Conservation (phyloP, 2,113 vertebrate species). For the Bucco capensis region DNA sequence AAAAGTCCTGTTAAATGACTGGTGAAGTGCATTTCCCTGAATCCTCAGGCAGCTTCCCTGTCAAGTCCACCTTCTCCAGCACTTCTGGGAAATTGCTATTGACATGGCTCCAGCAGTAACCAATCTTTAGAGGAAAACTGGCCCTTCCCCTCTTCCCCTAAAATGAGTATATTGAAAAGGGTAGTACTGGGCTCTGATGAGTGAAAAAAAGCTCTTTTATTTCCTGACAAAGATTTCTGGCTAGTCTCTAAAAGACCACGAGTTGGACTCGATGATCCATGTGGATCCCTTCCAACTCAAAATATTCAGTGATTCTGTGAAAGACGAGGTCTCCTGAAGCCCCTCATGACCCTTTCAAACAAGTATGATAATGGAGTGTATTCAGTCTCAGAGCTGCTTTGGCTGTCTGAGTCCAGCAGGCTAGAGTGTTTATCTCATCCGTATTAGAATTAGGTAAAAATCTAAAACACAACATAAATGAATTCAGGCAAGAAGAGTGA, state of each 20-base stretch:
- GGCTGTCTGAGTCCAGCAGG: background rate
- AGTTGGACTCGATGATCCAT: too few species aligned
- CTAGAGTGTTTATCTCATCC: slow-evolving; percentile 26
- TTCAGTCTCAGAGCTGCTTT: slow-evolving; percentile 49
- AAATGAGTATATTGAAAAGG: slow-evolving; percentile 21
- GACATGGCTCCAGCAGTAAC: background rate
- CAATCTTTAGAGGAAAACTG: background rate
- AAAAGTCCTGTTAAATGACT: background rate
- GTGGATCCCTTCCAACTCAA: too few species aligned
- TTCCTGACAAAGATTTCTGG: slow-evolving; percentile 38
- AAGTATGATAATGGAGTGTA: slow-evolving; percentile 7
- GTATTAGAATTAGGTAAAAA: slow-evolving; percentile 11
- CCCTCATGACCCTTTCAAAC: slow-evolving; percentile 8
- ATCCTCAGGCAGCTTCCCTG: background rate
- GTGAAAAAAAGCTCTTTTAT: slow-evolving; percentile 55
- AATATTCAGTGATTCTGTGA: too few species aligned
- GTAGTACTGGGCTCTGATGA: slow-evolving; percentile 38
- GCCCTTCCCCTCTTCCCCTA: background rate
- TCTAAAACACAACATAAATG: background rate
- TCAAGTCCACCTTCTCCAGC: background rate
- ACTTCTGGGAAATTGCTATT: slow-evolving; percentile 31
- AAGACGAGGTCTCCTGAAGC: slow-evolving; percentile 5
- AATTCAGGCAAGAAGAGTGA: slow-evolving; percentile 20
- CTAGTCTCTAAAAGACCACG: slow-evolving; percentile 31
- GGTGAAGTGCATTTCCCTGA: background rate